phyloP scores from a whole-genome alignment of 2,113 vertebrate genomes.

The Planiliza haematocheilus region DNA sequence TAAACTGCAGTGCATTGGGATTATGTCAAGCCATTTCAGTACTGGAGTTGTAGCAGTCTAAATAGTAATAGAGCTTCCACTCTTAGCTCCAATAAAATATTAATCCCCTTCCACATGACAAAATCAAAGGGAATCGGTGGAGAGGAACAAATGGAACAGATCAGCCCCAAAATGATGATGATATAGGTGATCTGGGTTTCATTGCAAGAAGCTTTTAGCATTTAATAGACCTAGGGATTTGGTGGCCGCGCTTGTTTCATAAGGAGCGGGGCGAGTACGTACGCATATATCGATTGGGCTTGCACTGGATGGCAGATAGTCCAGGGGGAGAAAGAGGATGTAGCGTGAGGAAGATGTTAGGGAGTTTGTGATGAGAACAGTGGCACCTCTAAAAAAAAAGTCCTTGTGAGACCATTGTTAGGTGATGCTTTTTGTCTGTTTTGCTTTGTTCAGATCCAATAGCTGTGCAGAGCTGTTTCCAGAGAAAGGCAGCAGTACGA shows the following conservation, averaged over 20 bases:
- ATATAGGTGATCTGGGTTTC: slow-evolving; percentile 32
- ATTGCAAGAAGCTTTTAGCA: slow-evolving; percentile 38
- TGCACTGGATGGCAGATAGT: slow-evolving; percentile 41
- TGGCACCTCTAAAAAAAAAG: slow-evolving; percentile 19
- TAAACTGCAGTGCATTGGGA: not conserved
- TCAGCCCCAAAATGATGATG: slow-evolving; percentile 44
- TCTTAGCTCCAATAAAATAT: not conserved
- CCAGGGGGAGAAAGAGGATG: not conserved
- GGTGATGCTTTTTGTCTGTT: slow-evolving; percentile 26
- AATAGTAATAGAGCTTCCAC: not conserved
- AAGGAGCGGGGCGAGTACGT: slow-evolving; percentile 23
- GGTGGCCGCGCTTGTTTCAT: not conserved
- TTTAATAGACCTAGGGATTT: slow-evolving; percentile 44
- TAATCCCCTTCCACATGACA: not conserved
- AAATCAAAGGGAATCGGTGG: slow-evolving; percentile 33
- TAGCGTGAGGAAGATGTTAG: not conserved
- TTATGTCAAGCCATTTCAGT: slow-evolving; percentile 1
- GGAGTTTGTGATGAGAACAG: slow-evolving; percentile 4
- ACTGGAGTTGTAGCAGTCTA: not conserved
- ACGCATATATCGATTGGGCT: slow-evolving; percentile 40
- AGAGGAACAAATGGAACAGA: slow-evolving; percentile 42
- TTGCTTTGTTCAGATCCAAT: slow-evolving; percentile 17
- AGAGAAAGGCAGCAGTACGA: slow-evolving; percentile 9
- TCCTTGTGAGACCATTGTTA: slow-evolving; percentile 30
- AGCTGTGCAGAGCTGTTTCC: slow-evolving; percentile 19